A percentile compares a stretch with the other conserved stretches of the same genome.
phyloP scores from a whole-genome alignment of 2,888 invertebrate species.

The Leptodirus hochenwartii region DNA sequence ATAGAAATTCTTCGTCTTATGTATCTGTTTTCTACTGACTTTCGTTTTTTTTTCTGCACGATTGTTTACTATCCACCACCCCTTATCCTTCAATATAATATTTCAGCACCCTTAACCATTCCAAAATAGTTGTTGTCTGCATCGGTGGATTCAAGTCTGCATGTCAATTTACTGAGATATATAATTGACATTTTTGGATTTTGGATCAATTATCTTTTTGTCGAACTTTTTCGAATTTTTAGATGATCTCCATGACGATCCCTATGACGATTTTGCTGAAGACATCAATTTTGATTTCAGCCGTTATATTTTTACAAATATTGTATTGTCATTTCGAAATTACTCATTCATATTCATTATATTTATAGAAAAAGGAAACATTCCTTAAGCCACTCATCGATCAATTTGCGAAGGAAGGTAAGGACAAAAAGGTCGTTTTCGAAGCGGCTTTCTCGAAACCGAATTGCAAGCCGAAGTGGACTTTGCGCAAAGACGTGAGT shows the following conservation, averaged over 20 bases:
- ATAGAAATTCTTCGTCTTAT: conserved; percentile 8
- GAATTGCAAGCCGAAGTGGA: conserved; percentile 88
- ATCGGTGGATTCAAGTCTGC: conserved; percentile 17
- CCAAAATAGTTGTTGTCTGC: conserved; percentile 22
- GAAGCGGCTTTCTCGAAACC: conserved; percentile 92
- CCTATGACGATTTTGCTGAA: conserved; percentile 8
- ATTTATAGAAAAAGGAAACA: conserved; percentile 69
- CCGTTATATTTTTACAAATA: conserved; percentile 7
- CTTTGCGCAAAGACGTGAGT: conserved; percentile 82
- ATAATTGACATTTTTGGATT: conserved; percentile 8
- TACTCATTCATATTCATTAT: conserved; percentile 8
- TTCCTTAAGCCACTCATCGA: conserved; percentile 92
- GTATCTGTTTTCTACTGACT: conserved; percentile 10
- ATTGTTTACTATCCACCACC: conserved; percentile 8
- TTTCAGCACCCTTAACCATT: conserved; percentile 5
- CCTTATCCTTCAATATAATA: conserved; percentile 6
- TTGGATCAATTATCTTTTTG: conserved; percentile 15
- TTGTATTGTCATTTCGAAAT: conserved; percentile 13
- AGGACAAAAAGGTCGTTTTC: conserved; percentile 87
- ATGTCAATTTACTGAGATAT: conserved; percentile 10
- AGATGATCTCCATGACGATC: conserved; percentile 14
- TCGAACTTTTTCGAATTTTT: conserved; percentile 11
- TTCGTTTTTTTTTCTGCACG: conserved; percentile 13
- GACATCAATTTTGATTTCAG: conserved; percentile 5
- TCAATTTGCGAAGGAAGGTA: conserved; percentile 85